These are phyloP conservation scores for Alethe diademata DNA, from an alignment of 2,113 vertebrate genomes.

Conservation along the genomic window DNA sequence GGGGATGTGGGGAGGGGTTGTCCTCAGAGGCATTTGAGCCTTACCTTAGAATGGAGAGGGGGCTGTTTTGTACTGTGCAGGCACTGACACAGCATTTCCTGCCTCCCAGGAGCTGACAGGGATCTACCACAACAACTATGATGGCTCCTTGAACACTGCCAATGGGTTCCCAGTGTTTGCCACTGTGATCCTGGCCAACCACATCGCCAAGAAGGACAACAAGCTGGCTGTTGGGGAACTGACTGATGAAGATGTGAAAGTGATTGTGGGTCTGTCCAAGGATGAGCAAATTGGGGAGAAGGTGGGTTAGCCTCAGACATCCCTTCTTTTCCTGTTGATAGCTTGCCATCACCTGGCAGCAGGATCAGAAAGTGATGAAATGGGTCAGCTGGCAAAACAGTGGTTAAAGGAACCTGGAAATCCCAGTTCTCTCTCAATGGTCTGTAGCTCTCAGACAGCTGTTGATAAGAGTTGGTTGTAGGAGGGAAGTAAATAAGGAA, in stretches of 20 bases:
- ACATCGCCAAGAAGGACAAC: slow-evolving; percentile 87
- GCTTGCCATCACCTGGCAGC: neutral
- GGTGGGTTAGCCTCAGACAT: slow-evolving; percentile 68
- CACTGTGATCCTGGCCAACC: slow-evolving; percentile 95
- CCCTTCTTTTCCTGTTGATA: neutral
- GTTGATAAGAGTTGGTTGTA: neutral
- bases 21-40: neutral
- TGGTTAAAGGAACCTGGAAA: neutral
- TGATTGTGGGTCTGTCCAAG: slow-evolving; percentile 88
- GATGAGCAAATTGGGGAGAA: slow-evolving; percentile 93
- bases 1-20: neutral
- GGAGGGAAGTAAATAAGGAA: neutral
- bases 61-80: neutral
- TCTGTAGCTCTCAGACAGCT: neutral
- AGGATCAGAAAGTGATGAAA: neutral
- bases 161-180: slow-evolving; percentile 96
- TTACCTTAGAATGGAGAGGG: neutral
- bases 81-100: neutral
- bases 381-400: neutral
- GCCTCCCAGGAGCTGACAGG: slow-evolving; percentile 88
- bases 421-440: neutral
- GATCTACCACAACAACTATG: slow-evolving; percentile 98
- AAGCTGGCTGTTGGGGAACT: slow-evolving; percentile 90
- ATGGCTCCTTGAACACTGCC: slow-evolving; percentile 93
- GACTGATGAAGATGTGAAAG: slow-evolving; percentile 93